Percentiles rank a stretch among this genome's conserved stretches.
Evolutionary conservation across 1,140 invertebrate species (phyloP).

Genomic region (Delia radicum): DNA sequence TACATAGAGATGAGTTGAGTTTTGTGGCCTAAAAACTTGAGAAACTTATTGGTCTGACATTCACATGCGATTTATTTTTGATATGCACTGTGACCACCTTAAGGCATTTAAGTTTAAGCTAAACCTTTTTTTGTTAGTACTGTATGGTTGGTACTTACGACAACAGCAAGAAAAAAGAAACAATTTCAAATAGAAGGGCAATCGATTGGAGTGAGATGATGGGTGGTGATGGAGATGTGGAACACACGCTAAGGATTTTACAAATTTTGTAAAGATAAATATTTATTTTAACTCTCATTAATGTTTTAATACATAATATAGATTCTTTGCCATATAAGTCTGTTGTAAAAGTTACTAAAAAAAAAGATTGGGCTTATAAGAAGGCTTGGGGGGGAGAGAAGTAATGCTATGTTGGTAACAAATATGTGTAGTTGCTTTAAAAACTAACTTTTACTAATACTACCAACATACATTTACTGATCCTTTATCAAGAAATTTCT

Average conservation of each 20-base stretch:
- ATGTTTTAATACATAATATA: not conserved
- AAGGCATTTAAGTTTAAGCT: constrained; percentile 11
- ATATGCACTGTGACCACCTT: not conserved
- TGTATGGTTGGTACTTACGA: not conserved
- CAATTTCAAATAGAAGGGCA: not conserved
- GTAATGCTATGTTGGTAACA: too few relatives aligned
- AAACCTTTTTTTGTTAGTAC: not conserved
- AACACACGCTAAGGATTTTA: not conserved
- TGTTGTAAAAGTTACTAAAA: too few relatives aligned
- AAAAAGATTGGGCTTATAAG: too few relatives aligned
- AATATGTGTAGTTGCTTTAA: not conserved
- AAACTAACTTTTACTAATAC: not conserved
- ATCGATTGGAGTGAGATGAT: not conserved
- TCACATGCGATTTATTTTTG: constrained; percentile 27
- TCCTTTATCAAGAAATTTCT: constrained; percentile 2
- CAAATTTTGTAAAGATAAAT: not conserved
- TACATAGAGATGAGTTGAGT: not conserved
- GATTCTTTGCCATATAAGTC: too few relatives aligned
- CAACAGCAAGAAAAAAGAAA: not conserved
- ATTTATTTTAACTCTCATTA: constrained; percentile 19
- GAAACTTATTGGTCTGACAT: constrained; percentile 27
- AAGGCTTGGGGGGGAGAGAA: too few relatives aligned
- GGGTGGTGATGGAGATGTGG: not conserved
- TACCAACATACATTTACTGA: not conserved
- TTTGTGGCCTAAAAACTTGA: constrained; percentile 27